Conservation (phyloP, 1,140 invertebrate species). For the Drosophila asahinai region DNA sequence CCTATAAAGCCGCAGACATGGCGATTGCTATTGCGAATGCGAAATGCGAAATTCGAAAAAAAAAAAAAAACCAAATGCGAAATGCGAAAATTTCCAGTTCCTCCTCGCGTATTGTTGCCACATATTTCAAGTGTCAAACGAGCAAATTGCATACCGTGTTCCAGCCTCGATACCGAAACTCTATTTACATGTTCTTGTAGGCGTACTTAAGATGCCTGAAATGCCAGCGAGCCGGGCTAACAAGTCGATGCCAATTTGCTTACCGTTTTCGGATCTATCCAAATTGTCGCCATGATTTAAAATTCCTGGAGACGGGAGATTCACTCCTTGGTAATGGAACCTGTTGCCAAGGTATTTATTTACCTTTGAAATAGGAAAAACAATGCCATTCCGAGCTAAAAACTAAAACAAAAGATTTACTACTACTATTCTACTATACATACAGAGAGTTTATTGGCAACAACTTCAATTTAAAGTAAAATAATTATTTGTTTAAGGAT, state of each 20-base stretch:
- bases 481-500: too few species aligned
- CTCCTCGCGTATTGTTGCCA: slow-evolving; percentile 72
- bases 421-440: too few species aligned
- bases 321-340: slow-evolving; percentile 34
- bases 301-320: slow-evolving; percentile 52
- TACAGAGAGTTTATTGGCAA: too few species aligned
- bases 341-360: slow-evolving; percentile 50
- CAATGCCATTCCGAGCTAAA: neutral
- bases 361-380: neutral
- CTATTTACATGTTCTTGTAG: slow-evolving; percentile 85
- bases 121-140: slow-evolving; percentile 85
- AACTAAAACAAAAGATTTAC: neutral
- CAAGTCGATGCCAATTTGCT: slow-evolving; percentile 73
- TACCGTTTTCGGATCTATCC: slow-evolving; percentile 58
- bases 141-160: slow-evolving; percentile 85
- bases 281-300: slow-evolving; percentile 85
- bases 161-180: slow-evolving; percentile 78
- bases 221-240: slow-evolving; percentile 64
- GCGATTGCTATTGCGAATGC: slow-evolving; percentile 38
- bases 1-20: slow-evolving; percentile 69
- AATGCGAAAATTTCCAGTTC: slow-evolving; percentile 46
- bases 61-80: neutral
- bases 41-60: slow-evolving; percentile 20
- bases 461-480: too few species aligned
- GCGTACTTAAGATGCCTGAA: slow-evolving; percentile 84